Conservation (phyloP, 2,888 invertebrate species). For the Caprella mutica region DNA sequence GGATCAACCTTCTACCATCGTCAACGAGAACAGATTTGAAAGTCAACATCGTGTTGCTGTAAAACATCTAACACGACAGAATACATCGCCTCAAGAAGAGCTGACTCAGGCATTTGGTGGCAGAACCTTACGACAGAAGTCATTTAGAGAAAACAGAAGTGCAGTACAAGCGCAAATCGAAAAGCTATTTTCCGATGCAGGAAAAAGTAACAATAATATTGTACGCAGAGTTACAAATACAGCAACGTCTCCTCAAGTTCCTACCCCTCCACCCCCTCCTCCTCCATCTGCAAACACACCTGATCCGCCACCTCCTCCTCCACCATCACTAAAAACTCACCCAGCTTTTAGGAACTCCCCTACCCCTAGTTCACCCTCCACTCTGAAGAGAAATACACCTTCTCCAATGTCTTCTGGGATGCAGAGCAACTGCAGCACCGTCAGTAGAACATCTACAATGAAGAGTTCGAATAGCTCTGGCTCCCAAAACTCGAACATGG, state of each 20-base stretch:
- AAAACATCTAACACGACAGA: conserved; percentile 10
- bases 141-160: conserved; percentile 42
- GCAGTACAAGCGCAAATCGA: conserved; percentile 77
- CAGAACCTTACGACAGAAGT: conserved; percentile 25
- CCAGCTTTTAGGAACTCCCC: conserved; percentile 6
- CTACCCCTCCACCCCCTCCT: conserved; percentile 12
- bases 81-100: conserved; percentile 15
- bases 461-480: conserved; percentile 4
- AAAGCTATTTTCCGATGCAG: conserved; percentile 66
- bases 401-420: conserved; percentile 7
- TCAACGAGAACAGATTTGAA: background rate
- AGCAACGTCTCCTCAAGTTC: conserved; percentile 1
- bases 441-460: conserved; percentile 1
- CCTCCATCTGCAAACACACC: conserved; percentile 5
- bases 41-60: background rate
- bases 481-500: conserved; percentile 15
- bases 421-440: conserved; percentile 5
- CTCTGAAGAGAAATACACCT: conserved; percentile 8
- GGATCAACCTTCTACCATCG: background rate
- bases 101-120: conserved; percentile 30
- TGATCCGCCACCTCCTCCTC: conserved; percentile 7
- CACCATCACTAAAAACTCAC: conserved; percentile 5
- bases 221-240: background rate
- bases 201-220: conserved; percentile 46
- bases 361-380: conserved; percentile 2